Evolutionary conservation across 2,888 invertebrate species (phyloP).

Genomic region (Ichneumon xanthorius): DNA sequence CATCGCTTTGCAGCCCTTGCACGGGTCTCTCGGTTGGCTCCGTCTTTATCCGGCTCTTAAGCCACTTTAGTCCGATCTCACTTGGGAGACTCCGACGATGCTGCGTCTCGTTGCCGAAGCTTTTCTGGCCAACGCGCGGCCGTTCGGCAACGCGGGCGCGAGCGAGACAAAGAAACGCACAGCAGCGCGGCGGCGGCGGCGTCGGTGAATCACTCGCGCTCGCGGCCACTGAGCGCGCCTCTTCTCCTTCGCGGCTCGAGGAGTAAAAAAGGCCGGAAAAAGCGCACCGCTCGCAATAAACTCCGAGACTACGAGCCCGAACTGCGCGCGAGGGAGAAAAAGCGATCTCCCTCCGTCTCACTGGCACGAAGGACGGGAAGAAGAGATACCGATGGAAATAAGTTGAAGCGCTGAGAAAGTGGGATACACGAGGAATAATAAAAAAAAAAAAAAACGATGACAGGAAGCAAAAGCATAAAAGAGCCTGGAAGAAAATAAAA

Average conservation of each 20-base stretch:
- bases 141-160: conserved; percentile 20
- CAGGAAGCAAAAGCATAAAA: conserved; percentile 51
- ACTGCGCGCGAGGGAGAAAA: conserved; percentile 31
- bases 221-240: conserved; percentile 54
- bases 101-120: conserved; percentile 27
- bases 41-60: conserved; percentile 25
- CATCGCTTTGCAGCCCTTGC: conserved; percentile 12
- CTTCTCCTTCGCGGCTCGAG: conserved; percentile 55
- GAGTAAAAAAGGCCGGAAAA: conserved; percentile 52
- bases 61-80: conserved; percentile 2
- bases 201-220: conserved; percentile 51
- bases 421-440: conserved; percentile 38
- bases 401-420: conserved; percentile 48
- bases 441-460: too few relatives aligned
- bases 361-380: conserved; percentile 3
- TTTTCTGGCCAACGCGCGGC: conserved; percentile 31
- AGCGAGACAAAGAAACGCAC: conserved; percentile 59
- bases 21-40: not conserved
- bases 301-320: conserved; percentile 47
- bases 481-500: conserved; percentile 40
- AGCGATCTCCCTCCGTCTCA: not conserved
- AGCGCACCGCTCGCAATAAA: conserved; percentile 69
- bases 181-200: conserved; percentile 37
- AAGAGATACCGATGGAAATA: conserved; percentile 39
- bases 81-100: not conserved